phyloP scores from a whole-genome alignment of 2,888 invertebrate species.

The Lithosia quadra region DNA sequence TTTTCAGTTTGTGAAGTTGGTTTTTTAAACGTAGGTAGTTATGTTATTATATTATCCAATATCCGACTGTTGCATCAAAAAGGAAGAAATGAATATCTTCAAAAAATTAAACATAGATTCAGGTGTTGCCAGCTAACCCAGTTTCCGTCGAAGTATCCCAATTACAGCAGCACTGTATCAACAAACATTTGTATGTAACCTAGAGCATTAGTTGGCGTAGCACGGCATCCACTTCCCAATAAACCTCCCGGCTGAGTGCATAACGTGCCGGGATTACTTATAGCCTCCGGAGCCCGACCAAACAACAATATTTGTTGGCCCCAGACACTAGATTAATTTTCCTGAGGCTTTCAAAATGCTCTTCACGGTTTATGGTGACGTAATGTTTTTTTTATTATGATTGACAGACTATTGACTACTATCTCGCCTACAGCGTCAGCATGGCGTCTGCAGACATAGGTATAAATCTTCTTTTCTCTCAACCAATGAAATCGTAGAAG shows the following conservation, averaged over 20 bases:
- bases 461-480: no score
- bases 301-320: slow-evolving; percentile 83
- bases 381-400: not conserved
- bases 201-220: slow-evolving; percentile 59
- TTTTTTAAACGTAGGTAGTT: no score
- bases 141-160: slow-evolving; percentile 25
- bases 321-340: slow-evolving; percentile 82
- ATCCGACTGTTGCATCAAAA: no score
- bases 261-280: slow-evolving; percentile 84
- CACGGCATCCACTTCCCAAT: slow-evolving; percentile 75
- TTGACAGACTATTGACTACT: no score
- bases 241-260: slow-evolving; percentile 77
- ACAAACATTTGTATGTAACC: slow-evolving; percentile 49
- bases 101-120: not conserved
- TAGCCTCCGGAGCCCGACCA: slow-evolving; percentile 74
- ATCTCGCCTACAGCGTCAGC: no score
- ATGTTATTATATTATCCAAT: no score
- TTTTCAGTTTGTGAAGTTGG: no score
- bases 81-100: not conserved
- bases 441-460: no score
- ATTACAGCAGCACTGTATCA: slow-evolving; percentile 47
- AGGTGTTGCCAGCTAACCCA: slow-evolving; percentile 6
- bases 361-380: slow-evolving; percentile 29
- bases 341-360: slow-evolving; percentile 70
- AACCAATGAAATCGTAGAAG: no score